Conservation (phyloP, 2,888 invertebrate species). For the Oscheius sp. region DNA sequence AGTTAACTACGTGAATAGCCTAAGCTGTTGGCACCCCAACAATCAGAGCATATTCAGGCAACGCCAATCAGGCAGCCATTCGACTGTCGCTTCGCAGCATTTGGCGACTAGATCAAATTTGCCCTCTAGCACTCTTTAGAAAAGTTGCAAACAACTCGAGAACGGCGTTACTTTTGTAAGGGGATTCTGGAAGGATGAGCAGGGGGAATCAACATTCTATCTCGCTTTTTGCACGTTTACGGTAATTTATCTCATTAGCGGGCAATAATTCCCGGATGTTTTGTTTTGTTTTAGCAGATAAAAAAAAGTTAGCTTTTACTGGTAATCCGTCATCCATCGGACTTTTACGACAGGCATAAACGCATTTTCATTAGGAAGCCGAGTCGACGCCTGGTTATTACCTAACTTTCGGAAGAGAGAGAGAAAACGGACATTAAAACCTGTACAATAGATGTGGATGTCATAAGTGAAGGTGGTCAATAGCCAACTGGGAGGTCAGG, state of each 20-base stretch:
- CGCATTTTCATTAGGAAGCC: not conserved
- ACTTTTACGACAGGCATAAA: constrained; percentile 4
- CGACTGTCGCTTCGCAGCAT: constrained; percentile 35
- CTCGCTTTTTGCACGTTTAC: not conserved
- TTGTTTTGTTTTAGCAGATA: not conserved
- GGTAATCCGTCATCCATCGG: not conserved
- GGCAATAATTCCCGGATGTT: not conserved
- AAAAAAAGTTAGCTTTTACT: constrained; percentile 1
- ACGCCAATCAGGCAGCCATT: constrained; percentile 37
- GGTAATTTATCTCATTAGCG: too few relatives aligned
- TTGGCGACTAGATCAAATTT: constrained; percentile 34
- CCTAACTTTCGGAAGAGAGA: not conserved
- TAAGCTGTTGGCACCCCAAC: constrained; percentile 2
- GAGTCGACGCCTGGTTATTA: not conserved
- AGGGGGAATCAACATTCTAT: not conserved
- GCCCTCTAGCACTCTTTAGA: constrained; percentile 35
- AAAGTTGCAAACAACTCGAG: constrained; percentile 29
- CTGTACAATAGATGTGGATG: not conserved
- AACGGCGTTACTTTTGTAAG: constrained; percentile 16
- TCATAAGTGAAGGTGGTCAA: constrained; percentile 17
- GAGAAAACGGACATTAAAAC: not conserved
- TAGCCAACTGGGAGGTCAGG: constrained; percentile 22
- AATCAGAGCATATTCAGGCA: constrained; percentile 36
- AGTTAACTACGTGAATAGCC: constrained; percentile 34
- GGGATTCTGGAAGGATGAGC: not conserved